Evolutionary conservation across 37 sponge, comb jelly and placozoan genomes (phyloP).

Genomic region (Dysidea cf. avara): DNA sequence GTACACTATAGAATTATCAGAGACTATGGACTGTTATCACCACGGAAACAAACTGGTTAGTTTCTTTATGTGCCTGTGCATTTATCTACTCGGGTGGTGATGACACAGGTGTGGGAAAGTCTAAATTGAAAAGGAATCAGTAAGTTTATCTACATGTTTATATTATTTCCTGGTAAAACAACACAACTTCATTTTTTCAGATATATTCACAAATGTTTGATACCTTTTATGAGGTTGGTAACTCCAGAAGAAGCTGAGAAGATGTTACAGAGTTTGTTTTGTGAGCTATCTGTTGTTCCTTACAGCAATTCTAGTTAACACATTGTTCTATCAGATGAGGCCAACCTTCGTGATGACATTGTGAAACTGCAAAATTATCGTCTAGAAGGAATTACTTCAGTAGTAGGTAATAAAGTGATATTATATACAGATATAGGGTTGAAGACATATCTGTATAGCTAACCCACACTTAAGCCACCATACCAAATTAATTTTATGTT

Average conservation of each 20-base stretch:
- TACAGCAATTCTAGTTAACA: too few species aligned
- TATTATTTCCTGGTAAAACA: neutral
- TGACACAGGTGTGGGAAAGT: too few species aligned
- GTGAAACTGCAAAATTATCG: conserved; percentile 58
- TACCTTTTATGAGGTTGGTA: conserved; percentile 67
- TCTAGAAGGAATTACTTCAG: conserved; percentile 59
- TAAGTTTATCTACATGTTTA: neutral
- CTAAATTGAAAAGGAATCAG: too few species aligned
- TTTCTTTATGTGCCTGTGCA: too few species aligned
- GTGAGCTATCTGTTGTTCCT: conserved; percentile 25
- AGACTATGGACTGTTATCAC: conserved; percentile 71
- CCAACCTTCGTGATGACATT: conserved; percentile 32
- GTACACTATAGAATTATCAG: conserved; percentile 46
- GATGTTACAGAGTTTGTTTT: conserved; percentile 54
- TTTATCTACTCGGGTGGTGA: too few species aligned
- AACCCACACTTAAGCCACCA: too few species aligned
- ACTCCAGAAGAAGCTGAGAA: conserved; percentile 55
- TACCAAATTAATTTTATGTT: too few species aligned
- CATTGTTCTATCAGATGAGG: conserved; percentile 43
- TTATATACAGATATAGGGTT: too few species aligned
- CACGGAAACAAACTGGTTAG: conserved; percentile 36
- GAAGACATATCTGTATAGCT: too few species aligned
- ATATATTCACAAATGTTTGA: conserved; percentile 11
- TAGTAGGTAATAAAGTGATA: conserved; percentile 24
- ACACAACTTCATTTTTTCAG: conserved; percentile 11